Percentiles rank a stretch among this genome's conserved stretches.
Evolutionary conservation across 2,888 invertebrate species (phyloP).

Genomic region (Synergus laeviventris): DNA sequence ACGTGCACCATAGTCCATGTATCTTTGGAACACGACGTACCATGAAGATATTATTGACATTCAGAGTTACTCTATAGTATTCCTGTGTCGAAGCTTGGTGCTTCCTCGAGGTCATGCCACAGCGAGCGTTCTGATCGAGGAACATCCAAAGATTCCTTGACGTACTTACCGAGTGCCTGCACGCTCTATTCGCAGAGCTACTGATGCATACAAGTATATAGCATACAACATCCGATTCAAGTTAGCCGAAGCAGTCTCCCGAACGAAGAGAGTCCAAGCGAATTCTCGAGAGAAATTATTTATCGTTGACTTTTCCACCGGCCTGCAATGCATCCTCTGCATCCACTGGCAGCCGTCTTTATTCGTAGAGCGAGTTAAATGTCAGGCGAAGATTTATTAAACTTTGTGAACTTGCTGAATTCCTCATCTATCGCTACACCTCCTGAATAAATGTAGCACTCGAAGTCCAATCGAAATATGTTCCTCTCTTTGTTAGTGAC

Average conservation of each 20-base stretch:
- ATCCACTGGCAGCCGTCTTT: slow-evolving; percentile 32
- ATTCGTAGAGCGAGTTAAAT: slow-evolving; percentile 34
- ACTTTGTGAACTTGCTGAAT: slow-evolving; percentile 22
- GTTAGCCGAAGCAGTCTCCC: slow-evolving; percentile 34
- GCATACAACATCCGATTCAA: slow-evolving; percentile 34
- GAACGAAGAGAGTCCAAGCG: slow-evolving; percentile 30
- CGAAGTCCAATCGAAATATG: background rate
- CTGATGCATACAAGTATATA: slow-evolving; percentile 59
- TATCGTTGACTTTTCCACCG: slow-evolving; percentile 33
- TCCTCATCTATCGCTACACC: background rate
- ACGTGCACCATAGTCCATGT: slow-evolving; percentile 43
- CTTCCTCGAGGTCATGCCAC: slow-evolving; percentile 41
- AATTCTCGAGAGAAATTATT: slow-evolving; percentile 35
- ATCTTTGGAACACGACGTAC: slow-evolving; percentile 57
- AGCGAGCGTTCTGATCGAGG: slow-evolving; percentile 42
- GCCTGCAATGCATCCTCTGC: slow-evolving; percentile 36
- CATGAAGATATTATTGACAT: slow-evolving; percentile 46
- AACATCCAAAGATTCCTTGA: background rate
- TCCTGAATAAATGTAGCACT: slow-evolving; percentile 1
- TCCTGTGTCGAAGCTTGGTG: background rate
- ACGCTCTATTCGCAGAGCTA: slow-evolving; percentile 57
- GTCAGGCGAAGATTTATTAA: slow-evolving; percentile 31
- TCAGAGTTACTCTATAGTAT: slow-evolving; percentile 25
- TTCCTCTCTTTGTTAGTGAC: background rate
- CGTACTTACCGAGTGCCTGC: slow-evolving; percentile 59